Base-by-base conservation (phyloP, 2,888 invertebrate genomes). In the Harpalus rufipes region DNA sequence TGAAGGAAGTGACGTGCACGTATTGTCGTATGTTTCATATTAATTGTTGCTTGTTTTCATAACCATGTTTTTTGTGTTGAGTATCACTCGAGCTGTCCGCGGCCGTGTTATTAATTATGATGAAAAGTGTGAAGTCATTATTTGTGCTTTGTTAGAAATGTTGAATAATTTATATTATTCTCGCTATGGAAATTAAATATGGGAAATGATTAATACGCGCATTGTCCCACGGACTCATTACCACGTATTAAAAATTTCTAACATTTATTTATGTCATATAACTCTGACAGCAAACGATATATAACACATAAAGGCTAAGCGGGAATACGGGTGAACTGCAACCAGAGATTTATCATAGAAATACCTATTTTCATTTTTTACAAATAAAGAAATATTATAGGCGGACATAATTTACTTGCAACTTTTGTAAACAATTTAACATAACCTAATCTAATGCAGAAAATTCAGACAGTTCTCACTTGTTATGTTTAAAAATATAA, bases 31-130 rank as follows among this genome's bases (percentile, higher is more conserved):
- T 25, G 76, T 51, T 76, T 51, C 51, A 76, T 76, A 56, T 76
- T 44, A 51, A 76, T 68, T 76, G 76, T 76, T 76, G 51, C 56
- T 76, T 76, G 76, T 76, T 76, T 76, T 76, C 68, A 68, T 68
- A 68, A 32, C 68, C 32, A 14, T 65, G 39, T 76, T 51, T 76
- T 76, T 76, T 76, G 72, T 76, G 18, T 16, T 68, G 32, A 68
- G 68, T 68, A 68, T 68, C 39, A 68, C 68, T 68, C 32, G 32
- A 39, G 68, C 68, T 68, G 68, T 68, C 68, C 32, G 39, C 68
- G n/a, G 39, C 32, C 32, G 32, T 68, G 68, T 68, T 68, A 68
- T 68, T 68, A 68, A 68, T 68, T 68, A 68, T 39, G 39, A 32
- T 68, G 68, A 68, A 68, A 68, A 68, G 68, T 68, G 68, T 68